A percentile compares a stretch with the other conserved stretches of the same genome.
Conservation (phyloP, 2,888 invertebrate species). For the Ichneumoninae sp. region DNA sequence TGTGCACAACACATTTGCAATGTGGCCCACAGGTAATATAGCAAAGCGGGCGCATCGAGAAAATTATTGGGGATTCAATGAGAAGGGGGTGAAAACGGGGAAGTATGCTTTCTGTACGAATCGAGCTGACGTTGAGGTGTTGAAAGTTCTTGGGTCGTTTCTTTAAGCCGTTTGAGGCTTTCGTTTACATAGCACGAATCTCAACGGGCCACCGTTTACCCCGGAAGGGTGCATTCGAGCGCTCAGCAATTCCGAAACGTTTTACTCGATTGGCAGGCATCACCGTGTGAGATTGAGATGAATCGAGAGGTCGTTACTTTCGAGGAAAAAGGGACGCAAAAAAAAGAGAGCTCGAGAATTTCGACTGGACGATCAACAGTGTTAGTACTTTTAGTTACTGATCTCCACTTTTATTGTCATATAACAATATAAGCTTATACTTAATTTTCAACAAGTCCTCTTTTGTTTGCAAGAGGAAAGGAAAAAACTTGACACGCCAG, state of each 20-base stretch:
- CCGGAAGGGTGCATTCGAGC: slow-evolving; percentile 28
- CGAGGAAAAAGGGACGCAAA: neutral
- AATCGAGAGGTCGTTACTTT: slow-evolving; percentile 29
- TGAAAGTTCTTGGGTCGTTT: slow-evolving; percentile 56
- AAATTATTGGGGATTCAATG: slow-evolving; percentile 52
- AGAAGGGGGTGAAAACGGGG: slow-evolving; percentile 30
- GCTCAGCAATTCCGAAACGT: slow-evolving; percentile 55
- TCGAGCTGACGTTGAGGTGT: slow-evolving; percentile 31
- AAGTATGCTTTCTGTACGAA: slow-evolving; percentile 9
- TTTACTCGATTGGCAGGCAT: slow-evolving; percentile 60
- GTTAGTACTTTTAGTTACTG: neutral
- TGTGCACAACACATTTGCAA: neutral
- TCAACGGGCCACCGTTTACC: slow-evolving; percentile 37
- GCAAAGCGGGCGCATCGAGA: slow-evolving; percentile 55
- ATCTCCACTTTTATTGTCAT: neutral
- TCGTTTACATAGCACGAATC: slow-evolving; percentile 25
- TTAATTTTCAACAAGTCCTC: too few species aligned
- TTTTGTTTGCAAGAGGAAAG: neutral
- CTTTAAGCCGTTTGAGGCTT: slow-evolving; percentile 56
- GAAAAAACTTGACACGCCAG: neutral
- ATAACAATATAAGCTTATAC: neutral
- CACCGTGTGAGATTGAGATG: slow-evolving; percentile 46
- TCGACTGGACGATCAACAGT: neutral
- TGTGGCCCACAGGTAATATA: slow-evolving; percentile 18
- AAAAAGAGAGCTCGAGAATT: neutral